Base-by-base conservation (phyloP, 2,797 vertebrate species). In the Brachymystax lenok region DNA sequence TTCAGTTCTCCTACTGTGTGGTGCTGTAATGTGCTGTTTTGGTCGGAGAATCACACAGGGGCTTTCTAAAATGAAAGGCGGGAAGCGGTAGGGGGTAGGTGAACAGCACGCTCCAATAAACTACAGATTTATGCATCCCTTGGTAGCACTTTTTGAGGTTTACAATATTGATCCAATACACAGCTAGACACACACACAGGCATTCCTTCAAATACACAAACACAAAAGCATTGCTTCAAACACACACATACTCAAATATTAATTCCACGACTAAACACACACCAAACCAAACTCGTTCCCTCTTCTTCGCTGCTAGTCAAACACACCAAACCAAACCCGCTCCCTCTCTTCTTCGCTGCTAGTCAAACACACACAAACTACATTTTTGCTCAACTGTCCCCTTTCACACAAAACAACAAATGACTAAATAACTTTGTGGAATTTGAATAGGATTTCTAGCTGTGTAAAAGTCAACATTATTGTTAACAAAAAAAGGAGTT, bases 341-440 rank as follows among this genome's bases (percentile, higher is more conserved):
- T 24, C 24, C 24, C 24, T 24, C 24, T 24, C 24, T 24, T 24
- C 24, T 24, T 24, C 24, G 24, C 24, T 24, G 24, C 24, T 24
- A 24, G 24, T 24, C 24, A 24, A 24, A 46, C 69, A 50, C 17
- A 35, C 13, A 56, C 24, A 59, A 24, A 46, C 35, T 28, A 61
- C 21, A 73, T 56, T 21, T 8, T 35, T 33, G 52, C 27, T 61
- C 71, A 73, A 73, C 61, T 73, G 35, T 35, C n/a, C 35, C 28
- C 52, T 52, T 24, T 4, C 46, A 71, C 52, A 73, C 71, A 73
- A 73, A 33, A 59, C 30, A 61, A 33, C 8, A 7, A 30, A 61
- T 73, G 33, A 73, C 21, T 73, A 16, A 73, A 59, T 35, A 73
- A 73, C 71, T 73, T 35, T 33, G 30, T 59, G 71, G 52, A 21